Evolutionary conservation across 2,113 vertebrate genomes (phyloP).

Genomic region (Lophochroa leadbeateri): DNA sequence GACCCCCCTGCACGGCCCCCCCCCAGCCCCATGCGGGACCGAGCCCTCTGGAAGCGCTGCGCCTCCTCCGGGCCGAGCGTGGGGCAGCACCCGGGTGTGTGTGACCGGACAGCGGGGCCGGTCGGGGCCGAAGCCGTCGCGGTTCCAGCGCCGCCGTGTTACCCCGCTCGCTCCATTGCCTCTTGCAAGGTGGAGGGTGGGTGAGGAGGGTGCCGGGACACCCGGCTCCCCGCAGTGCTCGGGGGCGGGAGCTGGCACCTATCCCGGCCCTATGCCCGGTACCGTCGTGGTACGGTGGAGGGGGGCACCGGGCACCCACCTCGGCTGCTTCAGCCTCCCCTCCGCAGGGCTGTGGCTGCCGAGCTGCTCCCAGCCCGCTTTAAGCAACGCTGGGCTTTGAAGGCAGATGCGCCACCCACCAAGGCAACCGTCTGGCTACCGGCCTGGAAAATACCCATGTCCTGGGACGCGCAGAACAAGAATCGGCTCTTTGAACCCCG

Average conservation of each 20-base stretch:
- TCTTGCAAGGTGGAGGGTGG: neutral
- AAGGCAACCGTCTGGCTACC: constrained; percentile 21
- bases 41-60: neutral
- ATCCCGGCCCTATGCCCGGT: neutral
- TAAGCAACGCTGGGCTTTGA: neutral
- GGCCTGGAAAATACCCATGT: constrained; percentile 51
- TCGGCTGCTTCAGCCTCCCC: neutral
- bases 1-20: too few relatives aligned
- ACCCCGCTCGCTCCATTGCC: accelerated
- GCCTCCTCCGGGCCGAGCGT: too few relatives aligned
- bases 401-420: constrained; percentile 7
- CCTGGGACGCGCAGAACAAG: neutral
- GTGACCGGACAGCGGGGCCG: neutral
- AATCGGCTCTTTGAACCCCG: constrained; percentile 31
- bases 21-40: neutral
- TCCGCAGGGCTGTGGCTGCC: neutral
- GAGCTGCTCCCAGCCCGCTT: neutral
- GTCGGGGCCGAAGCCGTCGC: neutral
- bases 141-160: accelerated
- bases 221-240: neutral
- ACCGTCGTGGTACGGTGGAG: neutral
- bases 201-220: accelerated
- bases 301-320: neutral
- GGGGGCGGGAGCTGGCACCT: too few relatives aligned
- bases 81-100: neutral